Percentiles rank a stretch among this genome's conserved stretches.
Evolutionary conservation across 2,797 vertebrate species (phyloP).

Genomic region (Eleutherodactylus coqui): DNA sequence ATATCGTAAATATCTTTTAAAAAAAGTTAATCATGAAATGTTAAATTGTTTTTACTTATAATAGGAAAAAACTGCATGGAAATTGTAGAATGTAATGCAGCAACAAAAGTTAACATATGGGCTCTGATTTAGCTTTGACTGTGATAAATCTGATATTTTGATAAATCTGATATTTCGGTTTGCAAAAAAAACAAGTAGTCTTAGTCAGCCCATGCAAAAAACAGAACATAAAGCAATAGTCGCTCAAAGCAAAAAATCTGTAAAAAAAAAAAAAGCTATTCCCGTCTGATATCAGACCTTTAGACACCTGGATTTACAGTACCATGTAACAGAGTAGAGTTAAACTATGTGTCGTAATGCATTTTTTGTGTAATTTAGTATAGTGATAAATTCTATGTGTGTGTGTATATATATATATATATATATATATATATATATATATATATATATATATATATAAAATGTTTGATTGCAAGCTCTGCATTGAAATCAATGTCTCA

Average conservation of each 20-base stretch:
- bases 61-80: background rate
- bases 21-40: background rate
- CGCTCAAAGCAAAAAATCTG: background rate
- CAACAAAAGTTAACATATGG: background rate
- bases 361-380: slow-evolving; percentile 11
- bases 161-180: background rate
- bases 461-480: slow-evolving; percentile 60
- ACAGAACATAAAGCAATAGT: background rate
- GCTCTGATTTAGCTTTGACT: background rate
- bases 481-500: slow-evolving; percentile 59
- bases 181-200: background rate
- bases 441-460: too few species aligned
- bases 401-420: too few species aligned
- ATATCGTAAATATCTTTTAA: background rate
- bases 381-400: too few species aligned
- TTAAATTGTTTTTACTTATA: background rate
- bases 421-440: too few species aligned
- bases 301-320: background rate
- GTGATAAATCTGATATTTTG: background rate
- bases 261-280: background rate
- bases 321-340: background rate
- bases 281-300: background rate
- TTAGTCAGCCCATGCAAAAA: too few species aligned
- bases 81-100: background rate
- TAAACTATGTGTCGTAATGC: background rate